These are phyloP conservation scores for Jacana jacana DNA, from an alignment of 2,113 vertebrate genomes.

Conservation along the genomic window DNA sequence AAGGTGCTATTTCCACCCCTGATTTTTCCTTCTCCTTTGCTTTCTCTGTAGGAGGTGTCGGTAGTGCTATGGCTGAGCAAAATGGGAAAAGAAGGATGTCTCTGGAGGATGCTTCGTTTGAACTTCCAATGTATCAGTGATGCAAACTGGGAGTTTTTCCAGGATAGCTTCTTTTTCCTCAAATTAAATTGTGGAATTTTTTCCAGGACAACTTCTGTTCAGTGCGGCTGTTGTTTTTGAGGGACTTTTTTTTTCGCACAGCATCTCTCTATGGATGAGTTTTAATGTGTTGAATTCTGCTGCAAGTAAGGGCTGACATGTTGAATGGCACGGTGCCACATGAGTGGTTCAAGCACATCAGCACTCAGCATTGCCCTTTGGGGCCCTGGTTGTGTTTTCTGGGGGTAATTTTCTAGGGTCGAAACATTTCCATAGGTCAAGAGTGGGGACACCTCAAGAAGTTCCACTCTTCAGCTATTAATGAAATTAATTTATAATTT, in stretches of 20 bases:
- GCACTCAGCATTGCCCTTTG: neutral
- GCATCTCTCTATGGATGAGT: neutral
- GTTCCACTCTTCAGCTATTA: neutral
- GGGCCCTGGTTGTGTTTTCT: neutral
- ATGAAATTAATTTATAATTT: neutral
- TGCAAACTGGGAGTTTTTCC: neutral
- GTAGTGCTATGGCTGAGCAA: neutral
- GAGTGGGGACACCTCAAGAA: neutral
- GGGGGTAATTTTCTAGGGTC: neutral
- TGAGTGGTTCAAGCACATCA: neutral
- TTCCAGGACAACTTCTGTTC: neutral
- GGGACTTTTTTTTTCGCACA: neutral
- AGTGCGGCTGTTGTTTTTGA: neutral
- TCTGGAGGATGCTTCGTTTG: neutral
- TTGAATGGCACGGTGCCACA: neutral
- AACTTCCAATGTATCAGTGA: neutral
- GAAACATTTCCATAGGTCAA: neutral
- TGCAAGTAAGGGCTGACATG: neutral
- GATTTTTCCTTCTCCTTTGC: neutral
- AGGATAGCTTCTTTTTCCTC: neutral
- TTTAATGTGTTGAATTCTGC: neutral
- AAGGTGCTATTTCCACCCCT: neutral
- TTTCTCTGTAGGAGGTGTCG: neutral
- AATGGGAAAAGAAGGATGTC: neutral
- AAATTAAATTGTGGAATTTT: neutral